These are phyloP conservation scores for Cryptocheilus praepositus DNA, from an alignment of 2,888 invertebrate genomes.

Conservation along the genomic window DNA sequence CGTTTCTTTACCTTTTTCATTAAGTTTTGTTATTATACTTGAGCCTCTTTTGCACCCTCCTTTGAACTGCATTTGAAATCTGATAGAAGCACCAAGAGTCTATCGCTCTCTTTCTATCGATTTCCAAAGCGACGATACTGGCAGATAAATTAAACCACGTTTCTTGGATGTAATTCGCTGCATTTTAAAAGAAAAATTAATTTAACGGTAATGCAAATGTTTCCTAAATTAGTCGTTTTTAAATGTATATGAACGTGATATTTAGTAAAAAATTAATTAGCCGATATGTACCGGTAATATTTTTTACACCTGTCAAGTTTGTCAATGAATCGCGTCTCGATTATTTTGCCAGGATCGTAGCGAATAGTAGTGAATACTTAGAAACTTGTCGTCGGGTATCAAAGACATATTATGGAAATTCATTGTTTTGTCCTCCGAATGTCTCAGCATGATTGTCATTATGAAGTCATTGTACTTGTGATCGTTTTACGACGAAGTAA, in stretches of 20 bases:
- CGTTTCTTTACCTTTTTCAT: conserved; percentile 25
- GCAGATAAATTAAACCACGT: conserved; percentile 1
- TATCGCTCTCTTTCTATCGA: conserved; percentile 49
- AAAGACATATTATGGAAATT: conserved; percentile 63
- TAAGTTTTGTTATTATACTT: conserved; percentile 51
- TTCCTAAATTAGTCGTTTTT: no score
- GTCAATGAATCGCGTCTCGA: no score
- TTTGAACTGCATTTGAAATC: conserved; percentile 63
- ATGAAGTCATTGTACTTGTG: conserved; percentile 46
- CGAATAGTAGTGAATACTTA: conserved; percentile 49
- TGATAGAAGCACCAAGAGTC: conserved; percentile 62
- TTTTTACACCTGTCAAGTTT: no score
- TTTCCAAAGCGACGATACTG: conserved; percentile 37
- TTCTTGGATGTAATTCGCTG: no score
- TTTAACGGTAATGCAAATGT: no score
- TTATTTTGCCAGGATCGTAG: conserved; percentile 31
- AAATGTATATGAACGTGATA: no score
- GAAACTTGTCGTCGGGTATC: conserved; percentile 55
- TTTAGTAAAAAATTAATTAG: no score
- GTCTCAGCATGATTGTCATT: conserved; percentile 58
- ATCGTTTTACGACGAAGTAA: conserved; percentile 31
- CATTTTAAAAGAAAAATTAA: no score
- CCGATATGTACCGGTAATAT: no score
- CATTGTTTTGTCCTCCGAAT: conserved; percentile 61
- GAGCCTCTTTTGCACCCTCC: conserved; percentile 64